These are phyloP conservation scores for Cephonodes hylas DNA, from an alignment of 2,888 invertebrate genomes.

Conservation along the genomic window DNA sequence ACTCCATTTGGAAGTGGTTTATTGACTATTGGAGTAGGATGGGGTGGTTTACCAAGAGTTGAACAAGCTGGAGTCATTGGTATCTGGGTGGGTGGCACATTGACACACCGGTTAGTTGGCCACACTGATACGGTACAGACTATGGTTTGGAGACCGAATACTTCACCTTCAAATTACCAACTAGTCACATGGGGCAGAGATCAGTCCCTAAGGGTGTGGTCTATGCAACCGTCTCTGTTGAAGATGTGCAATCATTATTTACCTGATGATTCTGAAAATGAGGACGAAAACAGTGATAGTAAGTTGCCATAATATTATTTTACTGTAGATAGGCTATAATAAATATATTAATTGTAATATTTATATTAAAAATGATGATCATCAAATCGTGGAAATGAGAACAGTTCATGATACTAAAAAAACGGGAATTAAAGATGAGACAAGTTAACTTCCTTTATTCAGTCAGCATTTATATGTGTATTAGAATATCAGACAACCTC, in stretches of 20 bases:
- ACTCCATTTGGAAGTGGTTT: slow-evolving; percentile 96
- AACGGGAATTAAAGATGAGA: no score
- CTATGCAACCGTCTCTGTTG: slow-evolving; percentile 91
- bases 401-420: no score
- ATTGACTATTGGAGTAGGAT: slow-evolving; percentile 95
- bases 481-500: neutral
- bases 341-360: no score
- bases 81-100: slow-evolving; percentile 81
- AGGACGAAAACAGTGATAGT: slow-evolving; percentile 78
- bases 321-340: neutral
- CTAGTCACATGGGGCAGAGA: slow-evolving; percentile 97
- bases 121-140: slow-evolving; percentile 97
- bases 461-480: no score
- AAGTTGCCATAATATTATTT: slow-evolving; percentile 31
- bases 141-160: slow-evolving; percentile 94
- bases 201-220: slow-evolving; percentile 94
- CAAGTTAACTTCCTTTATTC: no score
- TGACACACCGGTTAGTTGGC: slow-evolving; percentile 95
- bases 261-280: slow-evolving; percentile 83
- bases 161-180: slow-evolving; percentile 86
- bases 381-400: no score
- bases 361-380: no score
- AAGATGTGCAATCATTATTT: slow-evolving; percentile 86
- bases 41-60: slow-evolving; percentile 88
- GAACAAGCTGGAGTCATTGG: slow-evolving; percentile 85